Evolutionary conservation across 2,888 invertebrate genomes (phyloP).

Genomic region (Lasioglossum calceatum): DNA sequence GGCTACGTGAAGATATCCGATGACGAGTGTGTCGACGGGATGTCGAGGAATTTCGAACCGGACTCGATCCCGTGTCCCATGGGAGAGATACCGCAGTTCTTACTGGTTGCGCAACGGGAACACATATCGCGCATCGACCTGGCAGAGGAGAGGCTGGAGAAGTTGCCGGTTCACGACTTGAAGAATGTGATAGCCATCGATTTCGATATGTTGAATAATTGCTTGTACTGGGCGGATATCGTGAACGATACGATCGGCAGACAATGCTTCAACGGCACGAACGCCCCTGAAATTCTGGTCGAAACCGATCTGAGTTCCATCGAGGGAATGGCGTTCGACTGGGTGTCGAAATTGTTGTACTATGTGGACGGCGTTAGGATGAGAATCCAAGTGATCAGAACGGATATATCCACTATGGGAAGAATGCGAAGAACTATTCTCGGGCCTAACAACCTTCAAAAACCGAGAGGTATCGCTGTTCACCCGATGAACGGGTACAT

Average conservation of each 20-base stretch:
- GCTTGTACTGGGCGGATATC: conserved; percentile 96
- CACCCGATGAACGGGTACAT: conserved; percentile 93
- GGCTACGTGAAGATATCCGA: conserved; percentile 95
- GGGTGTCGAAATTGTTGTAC: conserved; percentile 94
- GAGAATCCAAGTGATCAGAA: conserved; percentile 93
- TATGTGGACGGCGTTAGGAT: conserved; percentile 93
- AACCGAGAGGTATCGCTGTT: conserved; percentile 92
- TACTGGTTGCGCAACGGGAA: conserved; percentile 92
- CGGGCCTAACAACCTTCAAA: conserved; percentile 87
- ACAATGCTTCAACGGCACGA: conserved; percentile 90
- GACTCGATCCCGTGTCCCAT: conserved; percentile 90
- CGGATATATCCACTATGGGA: conserved; percentile 87
- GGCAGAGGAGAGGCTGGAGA: conserved; percentile 86
- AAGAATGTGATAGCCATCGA: conserved; percentile 94
- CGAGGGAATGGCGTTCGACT: conserved; percentile 95
- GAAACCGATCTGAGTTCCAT: conserved; percentile 91
- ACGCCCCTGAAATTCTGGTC: conserved; percentile 89
- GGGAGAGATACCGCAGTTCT: conserved; percentile 89
- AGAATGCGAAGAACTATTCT: conserved; percentile 92
- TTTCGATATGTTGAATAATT: conserved; percentile 93
- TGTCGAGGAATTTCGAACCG: conserved; percentile 89
- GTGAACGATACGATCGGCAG: conserved; percentile 91
- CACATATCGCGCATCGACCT: conserved; percentile 91
- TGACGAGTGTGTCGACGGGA: conserved; percentile 91
- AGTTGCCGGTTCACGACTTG: conserved; percentile 89